These are phyloP conservation scores for Montipora capricornis DNA, from an alignment of 64 coral and sea anemone species.

Conservation along the genomic window DNA sequence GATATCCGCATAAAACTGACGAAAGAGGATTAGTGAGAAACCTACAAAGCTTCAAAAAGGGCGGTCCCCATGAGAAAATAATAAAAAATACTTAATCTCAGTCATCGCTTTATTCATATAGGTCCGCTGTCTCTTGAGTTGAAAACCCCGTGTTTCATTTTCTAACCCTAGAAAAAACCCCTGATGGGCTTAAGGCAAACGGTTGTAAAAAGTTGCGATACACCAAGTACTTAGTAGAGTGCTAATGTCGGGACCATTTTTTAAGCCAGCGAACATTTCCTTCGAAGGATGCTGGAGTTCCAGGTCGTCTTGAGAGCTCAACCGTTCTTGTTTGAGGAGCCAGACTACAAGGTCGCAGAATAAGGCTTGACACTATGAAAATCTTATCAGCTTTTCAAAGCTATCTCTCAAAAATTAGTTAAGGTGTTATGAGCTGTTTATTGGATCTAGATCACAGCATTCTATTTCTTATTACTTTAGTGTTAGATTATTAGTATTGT, in stretches of 20 bases:
- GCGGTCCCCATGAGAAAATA: not conserved
- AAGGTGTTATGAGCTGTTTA: too few species aligned
- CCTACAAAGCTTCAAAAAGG: not conserved
- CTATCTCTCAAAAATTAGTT: too few species aligned
- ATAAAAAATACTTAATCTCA: not conserved
- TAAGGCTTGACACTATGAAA: not conserved
- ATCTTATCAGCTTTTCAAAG: not conserved
- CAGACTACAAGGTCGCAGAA: not conserved
- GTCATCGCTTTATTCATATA: not conserved
- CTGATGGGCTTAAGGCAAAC: too few species aligned
- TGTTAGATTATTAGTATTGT: too few species aligned
- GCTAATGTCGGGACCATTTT: not conserved
- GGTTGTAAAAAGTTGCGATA: not conserved
- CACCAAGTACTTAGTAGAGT: not conserved
- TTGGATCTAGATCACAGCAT: too few species aligned
- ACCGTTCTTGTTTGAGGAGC: too few species aligned
- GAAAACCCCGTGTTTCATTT: not conserved
- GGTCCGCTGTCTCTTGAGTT: not conserved
- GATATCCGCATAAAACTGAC: not conserved
- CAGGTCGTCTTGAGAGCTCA: too few species aligned
- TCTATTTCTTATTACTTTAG: too few species aligned
- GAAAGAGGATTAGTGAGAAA: constrained; percentile 27
- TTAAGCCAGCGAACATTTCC: not conserved
- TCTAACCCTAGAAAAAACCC: not conserved
- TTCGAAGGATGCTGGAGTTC: too few species aligned